phyloP scores from a whole-genome alignment of 2,888 invertebrate genomes.

The Fragum whitleyi region DNA sequence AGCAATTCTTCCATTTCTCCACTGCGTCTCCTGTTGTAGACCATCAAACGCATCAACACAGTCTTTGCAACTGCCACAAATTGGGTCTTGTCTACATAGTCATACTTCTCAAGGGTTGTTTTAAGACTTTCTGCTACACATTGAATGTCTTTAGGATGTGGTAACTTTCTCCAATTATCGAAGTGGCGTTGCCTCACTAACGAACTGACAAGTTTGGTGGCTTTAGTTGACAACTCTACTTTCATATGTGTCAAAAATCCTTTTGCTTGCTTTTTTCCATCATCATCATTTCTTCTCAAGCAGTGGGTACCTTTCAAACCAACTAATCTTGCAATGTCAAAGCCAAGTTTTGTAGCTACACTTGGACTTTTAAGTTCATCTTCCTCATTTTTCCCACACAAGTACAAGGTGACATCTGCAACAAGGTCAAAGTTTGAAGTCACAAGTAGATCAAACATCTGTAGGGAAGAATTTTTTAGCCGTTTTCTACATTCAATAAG shows the following conservation, averaged over 20 bases:
- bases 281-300: neutral
- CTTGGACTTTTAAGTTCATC: conserved; percentile 29
- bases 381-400: conserved; percentile 26
- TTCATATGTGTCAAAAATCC: conserved; percentile 18
- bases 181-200: neutral
- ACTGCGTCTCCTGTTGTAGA: conserved; percentile 22
- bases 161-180: conserved; percentile 16
- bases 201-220: neutral
- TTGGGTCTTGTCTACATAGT: neutral
- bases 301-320: conserved; percentile 11
- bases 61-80: neutral
- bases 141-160: conserved; percentile 27
- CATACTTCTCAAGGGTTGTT: neutral
- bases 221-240: conserved; percentile 28
- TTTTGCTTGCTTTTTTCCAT: conserved; percentile 13
- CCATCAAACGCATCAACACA: conserved; percentile 14
- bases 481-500: conserved; percentile 23
- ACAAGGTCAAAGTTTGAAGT: conserved; percentile 19
- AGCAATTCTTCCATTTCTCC: conserved; percentile 20
- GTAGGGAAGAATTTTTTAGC: neutral
- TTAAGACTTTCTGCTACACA: conserved; percentile 5
- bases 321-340: conserved; percentile 6
- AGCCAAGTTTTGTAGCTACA: conserved; percentile 24
- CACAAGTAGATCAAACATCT: conserved; percentile 10
- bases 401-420: neutral